Evolutionary conservation across 2,113 vertebrate species (phyloP).

Genomic region (Albula goreensis): DNA sequence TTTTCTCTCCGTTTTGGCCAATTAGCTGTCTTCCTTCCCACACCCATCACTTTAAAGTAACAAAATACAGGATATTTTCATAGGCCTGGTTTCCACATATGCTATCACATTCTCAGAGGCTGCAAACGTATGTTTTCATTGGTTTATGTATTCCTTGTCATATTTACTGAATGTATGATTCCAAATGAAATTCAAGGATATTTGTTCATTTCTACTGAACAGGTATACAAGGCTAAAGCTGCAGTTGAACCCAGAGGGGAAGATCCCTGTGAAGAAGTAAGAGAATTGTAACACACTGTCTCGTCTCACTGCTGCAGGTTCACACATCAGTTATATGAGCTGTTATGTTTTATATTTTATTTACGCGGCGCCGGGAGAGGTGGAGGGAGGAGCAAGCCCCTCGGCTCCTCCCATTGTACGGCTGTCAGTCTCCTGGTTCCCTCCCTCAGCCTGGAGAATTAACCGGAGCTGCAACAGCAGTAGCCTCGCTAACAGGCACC

Average conservation of each 20-base stretch:
- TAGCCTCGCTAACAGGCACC: too few species aligned
- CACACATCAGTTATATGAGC: neutral
- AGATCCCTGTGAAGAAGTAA: constrained; percentile 96
- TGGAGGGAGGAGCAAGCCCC: too few species aligned
- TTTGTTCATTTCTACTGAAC: constrained; percentile 39
- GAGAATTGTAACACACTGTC: constrained; percentile 37
- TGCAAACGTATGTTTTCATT: too few species aligned
- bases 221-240: constrained; percentile 91
- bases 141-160: too few species aligned
- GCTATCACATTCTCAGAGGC: neutral
- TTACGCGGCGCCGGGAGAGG: too few species aligned
- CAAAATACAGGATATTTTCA: neutral
- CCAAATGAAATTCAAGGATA: neutral
- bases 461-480: too few species aligned
- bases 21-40: neutral
- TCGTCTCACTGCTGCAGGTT: neutral
- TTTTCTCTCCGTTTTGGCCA: neutral
- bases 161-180: too few species aligned
- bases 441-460: too few species aligned
- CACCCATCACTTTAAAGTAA: neutral
- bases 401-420: too few species aligned
- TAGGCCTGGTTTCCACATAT: neutral
- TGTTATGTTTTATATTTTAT: too few species aligned
- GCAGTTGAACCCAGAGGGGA: constrained; percentile 87
- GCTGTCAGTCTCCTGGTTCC: too few species aligned